These are phyloP conservation scores for Amblyteles armatorius DNA, from an alignment of 2,888 invertebrate species.

Conservation along the genomic window DNA sequence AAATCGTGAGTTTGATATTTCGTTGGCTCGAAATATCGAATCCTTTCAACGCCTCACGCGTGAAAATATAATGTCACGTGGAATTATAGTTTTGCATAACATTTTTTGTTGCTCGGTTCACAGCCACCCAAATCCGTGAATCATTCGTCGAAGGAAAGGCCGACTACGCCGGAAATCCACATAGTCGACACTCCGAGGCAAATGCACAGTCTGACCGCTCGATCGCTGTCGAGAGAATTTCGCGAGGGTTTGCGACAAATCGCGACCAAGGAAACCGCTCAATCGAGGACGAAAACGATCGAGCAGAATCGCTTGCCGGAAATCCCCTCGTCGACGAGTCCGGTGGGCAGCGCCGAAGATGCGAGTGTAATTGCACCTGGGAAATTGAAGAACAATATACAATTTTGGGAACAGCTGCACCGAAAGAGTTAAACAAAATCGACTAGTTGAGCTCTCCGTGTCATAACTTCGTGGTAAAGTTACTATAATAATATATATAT, in stretches of 20 bases:
- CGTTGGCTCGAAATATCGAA: too few species aligned
- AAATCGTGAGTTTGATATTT: too few species aligned
- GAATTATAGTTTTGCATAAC: neutral
- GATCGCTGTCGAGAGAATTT: conserved; percentile 91
- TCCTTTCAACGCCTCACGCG: too few species aligned
- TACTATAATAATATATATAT: conserved; percentile 27
- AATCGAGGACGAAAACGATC: conserved; percentile 71
- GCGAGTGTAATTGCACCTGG: conserved; percentile 77
- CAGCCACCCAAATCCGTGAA: conserved; percentile 67
- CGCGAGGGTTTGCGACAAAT: conserved; percentile 87
- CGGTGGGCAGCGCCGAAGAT: conserved; percentile 69
- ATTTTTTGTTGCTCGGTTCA: neutral
- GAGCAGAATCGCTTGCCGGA: conserved; percentile 71
- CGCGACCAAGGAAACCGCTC: conserved; percentile 75
- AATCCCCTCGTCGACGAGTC: conserved; percentile 62
- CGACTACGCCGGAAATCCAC: conserved; percentile 81
- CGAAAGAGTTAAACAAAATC: conserved; percentile 70
- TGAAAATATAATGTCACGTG: neutral
- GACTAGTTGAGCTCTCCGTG: conserved; percentile 23
- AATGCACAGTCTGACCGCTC: conserved; percentile 92
- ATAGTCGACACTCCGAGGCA: conserved; percentile 82
- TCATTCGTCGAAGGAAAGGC: conserved; percentile 73
- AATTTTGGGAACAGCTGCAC: conserved; percentile 82
- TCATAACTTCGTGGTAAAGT: conserved; percentile 33
- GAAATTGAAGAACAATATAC: conserved; percentile 81